Percentiles rank a stretch among this genome's conserved stretches.
These are phyloP conservation scores for Catostomus latipinnis DNA, from an alignment of 2,797 vertebrate species.

Conservation along the genomic window DNA sequence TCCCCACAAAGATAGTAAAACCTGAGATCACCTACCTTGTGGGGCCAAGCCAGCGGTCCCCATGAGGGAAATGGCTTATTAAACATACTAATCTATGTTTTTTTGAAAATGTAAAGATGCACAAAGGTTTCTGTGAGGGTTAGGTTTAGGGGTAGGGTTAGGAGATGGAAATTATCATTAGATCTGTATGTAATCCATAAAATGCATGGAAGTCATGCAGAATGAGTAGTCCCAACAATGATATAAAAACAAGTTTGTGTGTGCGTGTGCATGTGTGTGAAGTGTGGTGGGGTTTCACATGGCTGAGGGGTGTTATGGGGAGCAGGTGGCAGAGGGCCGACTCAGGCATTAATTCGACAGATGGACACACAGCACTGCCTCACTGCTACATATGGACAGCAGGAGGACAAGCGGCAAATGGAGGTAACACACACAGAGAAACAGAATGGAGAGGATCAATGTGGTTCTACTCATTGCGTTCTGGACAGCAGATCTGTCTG, in stretches of 20 bases:
- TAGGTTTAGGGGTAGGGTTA: too few species aligned
- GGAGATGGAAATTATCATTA: too few species aligned
- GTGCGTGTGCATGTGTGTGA: background rate
- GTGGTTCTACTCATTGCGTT: constrained; percentile 21
- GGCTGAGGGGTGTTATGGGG: constrained; percentile 69
- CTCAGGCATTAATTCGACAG: constrained; percentile 79
- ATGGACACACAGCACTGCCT: constrained; percentile 78
- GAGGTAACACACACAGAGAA: constrained; percentile 53
- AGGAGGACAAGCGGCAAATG: constrained; percentile 75
- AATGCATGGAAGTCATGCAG: too few species aligned
- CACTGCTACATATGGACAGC: constrained; percentile 77
- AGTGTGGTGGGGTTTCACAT: background rate
- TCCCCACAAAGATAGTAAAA: too few species aligned
- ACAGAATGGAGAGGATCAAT: constrained; percentile 15
- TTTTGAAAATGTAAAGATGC: too few species aligned
- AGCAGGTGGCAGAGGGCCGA: constrained; percentile 81
- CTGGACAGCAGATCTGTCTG: constrained; percentile 35
- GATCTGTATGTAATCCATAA: too few species aligned
- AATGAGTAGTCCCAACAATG: too few species aligned
- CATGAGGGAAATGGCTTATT: too few species aligned
- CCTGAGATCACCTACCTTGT: too few species aligned
- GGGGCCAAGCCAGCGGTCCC: too few species aligned
- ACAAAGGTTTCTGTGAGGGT: too few species aligned
- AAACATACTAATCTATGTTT: too few species aligned
- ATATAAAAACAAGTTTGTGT: background rate